Base-by-base conservation (phyloP, 2,797 vertebrate genomes). In the Erpetoichthys calabaricus region DNA sequence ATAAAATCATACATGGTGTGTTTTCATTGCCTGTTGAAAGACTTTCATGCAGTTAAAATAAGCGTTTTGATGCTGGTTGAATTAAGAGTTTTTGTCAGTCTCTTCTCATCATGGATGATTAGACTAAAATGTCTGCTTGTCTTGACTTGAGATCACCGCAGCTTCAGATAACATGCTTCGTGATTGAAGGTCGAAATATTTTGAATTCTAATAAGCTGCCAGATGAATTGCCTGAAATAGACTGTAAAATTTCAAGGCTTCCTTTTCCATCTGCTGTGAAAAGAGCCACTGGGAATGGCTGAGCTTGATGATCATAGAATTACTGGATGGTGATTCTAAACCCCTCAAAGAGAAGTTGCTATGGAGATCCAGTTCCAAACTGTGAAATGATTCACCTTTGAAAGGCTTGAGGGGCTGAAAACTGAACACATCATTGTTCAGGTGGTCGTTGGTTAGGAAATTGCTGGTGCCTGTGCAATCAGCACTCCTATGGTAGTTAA, bases 161-260 rank as follows among this genome's bases (percentile, higher is more conserved):
- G 91, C 91, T 91, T 90, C 89, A 92, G 91, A 96, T 97, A 96
- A 96, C 91, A 92, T 89, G 90, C 90, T 90, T 87, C 73, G 90
- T 98, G 94, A 99, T 97, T 99, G 94, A 99, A 97, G 96, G 94
- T 98, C 90, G 94, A 96, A 98, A 99, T 99, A 99, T 98, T 99
- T 98, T 95, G 94, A 98, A 98, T 99, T 97, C 92, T 98, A 99
- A 98, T 97, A 90, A 90, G 86, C 91, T 85, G 91, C 86, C 80
- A 90, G 90, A 97, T 95, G 92, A 97, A 97, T 99, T 96, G 91
- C 92, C 87, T 94, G 92, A 95, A 97, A 97, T 94, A 95, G 91
- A 94, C 91, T 93, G 89, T 90, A 94, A 92, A 94, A 93, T 94
- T 91, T 91, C 85, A 87, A 89, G 87, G 88, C 89, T 91, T 91